A percentile compares a stretch with the other conserved stretches of the same genome.
phyloP scores from a whole-genome alignment of 2,113 vertebrate genomes.

The Excalfactoria chinensis region DNA sequence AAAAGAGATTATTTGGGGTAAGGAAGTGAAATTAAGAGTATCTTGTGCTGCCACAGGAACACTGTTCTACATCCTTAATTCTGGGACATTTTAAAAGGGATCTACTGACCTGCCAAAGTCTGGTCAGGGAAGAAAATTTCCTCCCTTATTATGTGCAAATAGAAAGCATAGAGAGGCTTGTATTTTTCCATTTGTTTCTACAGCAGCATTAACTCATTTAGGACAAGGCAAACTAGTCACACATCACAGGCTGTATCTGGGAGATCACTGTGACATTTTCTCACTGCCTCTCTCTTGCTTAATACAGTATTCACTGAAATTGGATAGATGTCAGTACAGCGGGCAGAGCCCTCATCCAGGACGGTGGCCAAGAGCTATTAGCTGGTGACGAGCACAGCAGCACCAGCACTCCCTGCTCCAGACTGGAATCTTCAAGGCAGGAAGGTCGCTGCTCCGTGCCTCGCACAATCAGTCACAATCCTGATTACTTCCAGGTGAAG shows the following conservation, averaged over 20 bases:
- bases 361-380: not conserved
- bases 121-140: constrained; percentile 20
- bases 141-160: not conserved
- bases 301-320: constrained; percentile 46
- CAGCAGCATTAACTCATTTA: constrained; percentile 16
- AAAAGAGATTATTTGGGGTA: not conserved
- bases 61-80: not conserved
- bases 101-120: not conserved
- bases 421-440: not conserved
- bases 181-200: not conserved
- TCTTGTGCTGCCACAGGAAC: not conserved
- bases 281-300: not conserved
- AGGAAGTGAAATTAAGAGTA: not conserved
- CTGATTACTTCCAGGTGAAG: not conserved
- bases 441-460: not conserved
- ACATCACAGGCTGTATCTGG: constrained; percentile 28
- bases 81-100: constrained; percentile 12
- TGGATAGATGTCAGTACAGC: constrained; percentile 27
- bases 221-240: not conserved
- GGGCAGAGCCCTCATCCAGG: constrained; percentile 12
- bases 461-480: not conserved
- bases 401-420: not conserved
- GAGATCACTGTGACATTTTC: constrained; percentile 25
- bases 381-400: not conserved
- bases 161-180: not conserved